Conservation (phyloP, 2,797 vertebrate genomes). For the Choloepus didactylus region DNA sequence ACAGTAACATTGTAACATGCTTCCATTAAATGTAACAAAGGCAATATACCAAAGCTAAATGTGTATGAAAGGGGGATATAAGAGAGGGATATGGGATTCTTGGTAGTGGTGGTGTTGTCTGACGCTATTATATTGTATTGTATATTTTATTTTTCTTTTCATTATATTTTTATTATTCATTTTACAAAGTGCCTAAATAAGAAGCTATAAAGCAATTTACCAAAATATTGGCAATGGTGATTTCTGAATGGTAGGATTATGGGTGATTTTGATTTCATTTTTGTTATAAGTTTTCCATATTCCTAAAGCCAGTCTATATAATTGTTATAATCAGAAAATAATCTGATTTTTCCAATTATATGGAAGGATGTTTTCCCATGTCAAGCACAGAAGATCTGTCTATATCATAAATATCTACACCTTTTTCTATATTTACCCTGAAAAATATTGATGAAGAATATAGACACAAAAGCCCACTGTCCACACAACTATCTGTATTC, state of each 20-base stretch:
- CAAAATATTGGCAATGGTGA: slow-evolving; percentile 20
- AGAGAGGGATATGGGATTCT: too few species aligned
- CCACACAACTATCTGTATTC: slow-evolving; percentile 10
- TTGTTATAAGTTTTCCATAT: neutral
- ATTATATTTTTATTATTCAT: too few species aligned
- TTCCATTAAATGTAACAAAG: too few species aligned
- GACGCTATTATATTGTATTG: too few species aligned
- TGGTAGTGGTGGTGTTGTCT: too few species aligned
- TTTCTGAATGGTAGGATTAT: neutral
- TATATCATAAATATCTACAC: neutral
- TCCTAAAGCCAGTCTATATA: slow-evolving; percentile 28
- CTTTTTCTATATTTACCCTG: neutral
- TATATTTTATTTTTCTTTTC: too few species aligned
- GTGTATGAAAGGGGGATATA: too few species aligned
- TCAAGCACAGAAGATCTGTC: slow-evolving; percentile 10
- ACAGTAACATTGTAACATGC: too few species aligned
- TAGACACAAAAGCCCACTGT: neutral
- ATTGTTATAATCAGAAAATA: slow-evolving; percentile 23
- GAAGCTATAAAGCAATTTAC: neutral
- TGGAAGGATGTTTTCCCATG: neutral
- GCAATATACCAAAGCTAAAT: too few species aligned
- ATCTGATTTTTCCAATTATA: slow-evolving; percentile 34
- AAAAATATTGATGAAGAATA: slow-evolving; percentile 47
- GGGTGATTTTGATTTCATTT: neutral
- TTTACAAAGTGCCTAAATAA: slow-evolving; percentile 21